Evolutionary conservation across 2,113 vertebrate genomes (phyloP).

Genomic region (Hyla sarda): DNA sequence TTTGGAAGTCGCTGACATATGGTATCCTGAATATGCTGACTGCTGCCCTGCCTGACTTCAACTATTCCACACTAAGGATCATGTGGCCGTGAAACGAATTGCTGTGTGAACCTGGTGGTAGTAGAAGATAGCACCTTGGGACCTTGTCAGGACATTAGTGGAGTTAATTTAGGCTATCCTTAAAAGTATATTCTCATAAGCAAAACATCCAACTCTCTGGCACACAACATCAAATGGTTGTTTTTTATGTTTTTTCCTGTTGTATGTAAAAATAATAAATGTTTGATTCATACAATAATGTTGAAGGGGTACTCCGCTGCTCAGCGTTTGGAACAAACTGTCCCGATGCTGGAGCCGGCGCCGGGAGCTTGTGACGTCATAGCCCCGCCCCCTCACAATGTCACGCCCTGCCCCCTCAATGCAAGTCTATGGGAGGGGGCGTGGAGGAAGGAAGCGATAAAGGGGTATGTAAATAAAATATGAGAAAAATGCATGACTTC

Average conservation of each 20-base stretch:
- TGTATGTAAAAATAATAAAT: too few species aligned
- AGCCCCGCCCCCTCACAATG: too few species aligned
- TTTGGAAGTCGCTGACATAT: conserved; percentile 55
- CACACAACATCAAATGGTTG: too few species aligned
- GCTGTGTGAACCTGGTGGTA: conserved; percentile 4
- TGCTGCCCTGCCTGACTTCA: conserved; percentile 61
- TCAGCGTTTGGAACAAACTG: not conserved
- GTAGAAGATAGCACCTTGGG: conserved; percentile 29
- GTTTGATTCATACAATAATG: too few species aligned
- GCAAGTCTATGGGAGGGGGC: too few species aligned
- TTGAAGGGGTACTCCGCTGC: not conserved
- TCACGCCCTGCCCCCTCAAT: too few species aligned
- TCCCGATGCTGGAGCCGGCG: too few species aligned
- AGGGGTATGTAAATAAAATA: too few species aligned
- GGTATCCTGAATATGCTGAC: conserved; percentile 59
- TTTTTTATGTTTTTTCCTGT: too few species aligned
- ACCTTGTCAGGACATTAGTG: conserved; percentile 29
- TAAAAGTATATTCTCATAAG: not conserved
- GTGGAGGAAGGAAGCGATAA: not conserved
- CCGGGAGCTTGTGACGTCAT: too few species aligned
- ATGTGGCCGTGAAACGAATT: conserved; percentile 26
- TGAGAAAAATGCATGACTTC: too few species aligned
- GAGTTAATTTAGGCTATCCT: not conserved
- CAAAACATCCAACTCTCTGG: not conserved
- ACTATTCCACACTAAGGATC: conserved; percentile 61